Evolutionary conservation across 2,113 vertebrate genomes (phyloP).

Genomic region (Oenanthe melanoleuca): DNA sequence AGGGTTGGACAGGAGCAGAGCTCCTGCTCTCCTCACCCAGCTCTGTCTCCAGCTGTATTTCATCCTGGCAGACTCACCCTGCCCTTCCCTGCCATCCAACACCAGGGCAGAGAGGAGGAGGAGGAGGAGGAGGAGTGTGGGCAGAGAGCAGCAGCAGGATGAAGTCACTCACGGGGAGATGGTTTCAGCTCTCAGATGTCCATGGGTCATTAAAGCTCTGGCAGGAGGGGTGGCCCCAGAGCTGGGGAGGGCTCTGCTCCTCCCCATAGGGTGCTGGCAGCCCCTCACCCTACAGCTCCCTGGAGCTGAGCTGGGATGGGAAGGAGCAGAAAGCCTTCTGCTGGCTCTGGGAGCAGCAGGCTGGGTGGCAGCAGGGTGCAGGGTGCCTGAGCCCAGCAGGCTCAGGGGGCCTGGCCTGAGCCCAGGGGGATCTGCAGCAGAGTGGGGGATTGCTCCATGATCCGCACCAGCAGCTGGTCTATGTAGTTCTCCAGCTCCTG

Average conservation of each 20-base stretch:
- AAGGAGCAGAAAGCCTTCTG: not conserved
- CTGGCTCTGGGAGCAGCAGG: not conserved
- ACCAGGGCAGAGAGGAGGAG: not conserved
- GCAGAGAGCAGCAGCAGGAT: not conserved
- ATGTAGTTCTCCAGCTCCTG: slow-evolving; percentile 96
- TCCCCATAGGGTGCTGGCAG: not conserved
- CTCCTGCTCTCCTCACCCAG: not conserved
- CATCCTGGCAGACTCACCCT: not conserved
- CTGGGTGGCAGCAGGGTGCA: not conserved
- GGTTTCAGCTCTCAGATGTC: not conserved
- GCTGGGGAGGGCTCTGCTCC: not conserved
- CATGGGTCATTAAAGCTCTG: not conserved
- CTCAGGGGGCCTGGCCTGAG: slow-evolving; percentile 70
- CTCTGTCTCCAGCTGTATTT: not conserved
- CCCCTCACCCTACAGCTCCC: not conserved
- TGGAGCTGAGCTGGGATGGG: slow-evolving; percentile 22
- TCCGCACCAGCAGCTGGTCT: slow-evolving; percentile 93
- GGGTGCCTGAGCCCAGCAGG: not conserved
- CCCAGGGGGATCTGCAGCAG: slow-evolving; percentile 89
- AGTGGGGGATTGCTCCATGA: slow-evolving; percentile 95
- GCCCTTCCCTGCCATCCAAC: not conserved
- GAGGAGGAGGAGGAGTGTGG: not conserved
- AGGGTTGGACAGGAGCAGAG: not conserved
- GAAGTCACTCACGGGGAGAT: not conserved
- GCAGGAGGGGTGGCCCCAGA: not conserved